phyloP scores from a whole-genome alignment of 2,797 vertebrate genomes.

The Gymnopithys bicolor region DNA sequence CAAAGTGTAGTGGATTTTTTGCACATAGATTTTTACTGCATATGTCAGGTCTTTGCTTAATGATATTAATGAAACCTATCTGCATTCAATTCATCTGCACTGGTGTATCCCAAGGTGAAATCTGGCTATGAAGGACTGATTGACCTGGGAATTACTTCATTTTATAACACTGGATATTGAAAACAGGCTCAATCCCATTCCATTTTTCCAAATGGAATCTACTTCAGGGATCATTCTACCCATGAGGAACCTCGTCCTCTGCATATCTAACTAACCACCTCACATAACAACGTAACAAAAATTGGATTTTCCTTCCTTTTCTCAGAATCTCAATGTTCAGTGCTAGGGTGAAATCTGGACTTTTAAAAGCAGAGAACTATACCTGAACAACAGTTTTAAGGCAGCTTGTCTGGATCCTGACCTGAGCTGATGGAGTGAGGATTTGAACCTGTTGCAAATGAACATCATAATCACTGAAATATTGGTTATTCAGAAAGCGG shows the following conservation, averaged over 20 bases:
- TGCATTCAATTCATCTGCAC: neutral
- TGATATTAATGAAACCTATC: neutral
- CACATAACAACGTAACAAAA: neutral
- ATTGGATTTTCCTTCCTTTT: neutral
- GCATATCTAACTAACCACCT: neutral
- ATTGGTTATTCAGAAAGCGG: fast-evolving
- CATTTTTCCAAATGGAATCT: neutral
- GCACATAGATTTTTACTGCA: neutral
- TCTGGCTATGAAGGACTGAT: neutral
- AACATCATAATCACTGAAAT: neutral
- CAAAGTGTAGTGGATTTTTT: neutral
- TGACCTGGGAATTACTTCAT: neutral
- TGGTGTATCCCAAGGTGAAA: neutral
- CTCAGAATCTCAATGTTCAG: neutral
- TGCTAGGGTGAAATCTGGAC: neutral
- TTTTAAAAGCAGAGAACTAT: neutral
- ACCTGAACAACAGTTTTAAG: neutral
- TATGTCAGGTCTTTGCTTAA: neutral
- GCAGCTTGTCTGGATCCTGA: neutral
- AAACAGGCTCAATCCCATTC: neutral
- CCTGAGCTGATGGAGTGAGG: neutral
- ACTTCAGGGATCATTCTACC: neutral
- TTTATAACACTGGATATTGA: neutral
- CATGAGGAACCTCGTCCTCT: neutral
- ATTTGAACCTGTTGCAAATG: neutral